Evolutionary conservation across 2,797 vertebrate species (phyloP).

Genomic region (Poecilia picta): DNA sequence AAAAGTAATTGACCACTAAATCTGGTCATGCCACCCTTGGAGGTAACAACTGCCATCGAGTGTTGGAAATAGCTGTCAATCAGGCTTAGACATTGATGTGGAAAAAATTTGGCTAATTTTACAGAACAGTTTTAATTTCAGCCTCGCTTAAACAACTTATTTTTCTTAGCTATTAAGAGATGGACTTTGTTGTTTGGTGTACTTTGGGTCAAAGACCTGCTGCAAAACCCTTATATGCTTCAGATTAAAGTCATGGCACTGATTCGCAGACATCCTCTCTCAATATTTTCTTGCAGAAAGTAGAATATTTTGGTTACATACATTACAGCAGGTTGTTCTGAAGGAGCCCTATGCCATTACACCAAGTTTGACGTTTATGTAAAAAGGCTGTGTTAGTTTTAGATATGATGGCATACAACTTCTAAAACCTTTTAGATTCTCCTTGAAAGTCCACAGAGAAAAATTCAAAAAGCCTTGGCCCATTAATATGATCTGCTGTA

Average conservation of each 20-base stretch:
- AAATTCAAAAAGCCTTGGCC: neutral
- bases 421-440: neutral
- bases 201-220: neutral
- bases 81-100: neutral
- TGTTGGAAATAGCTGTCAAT: neutral
- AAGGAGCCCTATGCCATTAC: neutral
- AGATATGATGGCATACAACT: neutral
- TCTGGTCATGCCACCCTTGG: neutral
- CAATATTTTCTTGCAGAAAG: neutral
- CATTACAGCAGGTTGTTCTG: neutral
- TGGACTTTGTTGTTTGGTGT: neutral
- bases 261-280: neutral
- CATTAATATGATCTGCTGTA: neutral
- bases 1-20: neutral
- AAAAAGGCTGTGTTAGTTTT: neutral
- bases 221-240: neutral
- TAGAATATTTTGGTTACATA: neutral
- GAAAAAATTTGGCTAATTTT: neutral
- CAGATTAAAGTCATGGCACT: neutral
- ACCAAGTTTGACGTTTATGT: neutral
- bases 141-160: neutral
- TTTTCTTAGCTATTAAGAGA: neutral
- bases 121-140: neutral
- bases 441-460: neutral
- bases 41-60: neutral